These are phyloP conservation scores for Clepsis dumicolana DNA, from an alignment of 2,888 invertebrate species.

Conservation along the genomic window DNA sequence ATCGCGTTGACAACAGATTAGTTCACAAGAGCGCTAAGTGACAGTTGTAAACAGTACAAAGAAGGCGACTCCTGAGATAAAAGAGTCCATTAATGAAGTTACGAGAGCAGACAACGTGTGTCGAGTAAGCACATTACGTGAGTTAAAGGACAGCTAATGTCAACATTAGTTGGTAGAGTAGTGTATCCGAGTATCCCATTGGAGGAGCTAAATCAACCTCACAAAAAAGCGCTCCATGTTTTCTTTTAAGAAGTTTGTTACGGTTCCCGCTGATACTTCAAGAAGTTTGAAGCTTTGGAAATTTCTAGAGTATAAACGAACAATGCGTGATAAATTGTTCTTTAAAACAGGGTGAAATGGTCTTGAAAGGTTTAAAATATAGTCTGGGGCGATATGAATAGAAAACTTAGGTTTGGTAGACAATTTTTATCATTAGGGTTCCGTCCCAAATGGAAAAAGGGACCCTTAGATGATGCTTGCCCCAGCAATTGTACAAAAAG, in stretches of 20 bases:
- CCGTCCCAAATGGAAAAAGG: no score
- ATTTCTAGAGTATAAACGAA: constrained; percentile 36
- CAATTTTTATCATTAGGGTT: background rate
- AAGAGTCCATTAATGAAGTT: constrained; percentile 50
- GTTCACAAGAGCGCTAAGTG: constrained; percentile 55
- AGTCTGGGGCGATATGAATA: constrained; percentile 22
- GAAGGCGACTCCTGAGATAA: constrained; percentile 50
- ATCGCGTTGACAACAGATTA: constrained; percentile 55
- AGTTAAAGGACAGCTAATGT: constrained; percentile 42
- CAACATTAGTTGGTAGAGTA: constrained; percentile 42
- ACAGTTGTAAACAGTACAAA: constrained; percentile 59
- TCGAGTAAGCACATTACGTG: constrained; percentile 41
- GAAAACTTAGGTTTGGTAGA: constrained; percentile 8
- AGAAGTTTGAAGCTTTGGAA: constrained; percentile 31
- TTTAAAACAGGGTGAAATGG: constrained; percentile 32
- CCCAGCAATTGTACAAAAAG: no score
- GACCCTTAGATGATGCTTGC: no score
- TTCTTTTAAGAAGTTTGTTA: constrained; percentile 27
- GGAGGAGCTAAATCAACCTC: constrained; percentile 26
- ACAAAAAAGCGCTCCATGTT: constrained; percentile 15
- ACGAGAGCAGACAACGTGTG: constrained; percentile 45
- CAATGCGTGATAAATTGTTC: constrained; percentile 43
- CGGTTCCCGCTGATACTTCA: constrained; percentile 19
- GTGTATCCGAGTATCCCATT: constrained; percentile 19
- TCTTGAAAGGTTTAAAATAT: constrained; percentile 42